Evolutionary conservation across 2,888 invertebrate species (phyloP).

Genomic region (Amphipyra tragopoginis): DNA sequence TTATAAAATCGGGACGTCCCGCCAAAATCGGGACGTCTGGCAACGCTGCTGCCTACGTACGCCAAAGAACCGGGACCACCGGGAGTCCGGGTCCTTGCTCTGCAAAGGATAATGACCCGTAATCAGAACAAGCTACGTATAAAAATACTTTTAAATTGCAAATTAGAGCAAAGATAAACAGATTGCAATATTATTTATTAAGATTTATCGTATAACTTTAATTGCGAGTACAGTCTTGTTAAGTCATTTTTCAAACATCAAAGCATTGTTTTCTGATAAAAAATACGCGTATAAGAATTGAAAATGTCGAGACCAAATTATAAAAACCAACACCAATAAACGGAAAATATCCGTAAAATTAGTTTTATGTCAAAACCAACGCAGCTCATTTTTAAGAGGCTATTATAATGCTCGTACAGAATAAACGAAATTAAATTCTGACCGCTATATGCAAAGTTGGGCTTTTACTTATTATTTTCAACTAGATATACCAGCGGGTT

Average conservation of each 20-base stretch:
- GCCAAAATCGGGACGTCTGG: too few species aligned
- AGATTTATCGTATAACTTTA: too few species aligned
- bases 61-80: too few species aligned
- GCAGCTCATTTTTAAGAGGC: background rate
- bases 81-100: too few species aligned
- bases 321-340: background rate
- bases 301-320: background rate
- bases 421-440: constrained; percentile 17
- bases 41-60: too few species aligned
- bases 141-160: constrained; percentile 5
- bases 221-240: too few species aligned
- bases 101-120: constrained; percentile 31
- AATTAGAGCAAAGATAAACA: too few species aligned
- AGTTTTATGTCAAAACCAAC: constrained; percentile 21
- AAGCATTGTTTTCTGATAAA: too few species aligned
- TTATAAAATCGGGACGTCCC: too few species aligned
- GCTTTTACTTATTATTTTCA: constrained; percentile 3
- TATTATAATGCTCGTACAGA: constrained; percentile 6
- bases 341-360: constrained; percentile 9
- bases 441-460: constrained; percentile 1
- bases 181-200: too few species aligned
- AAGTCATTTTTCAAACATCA: too few species aligned
- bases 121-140: background rate
- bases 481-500: too few species aligned
- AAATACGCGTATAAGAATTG: background rate